A percentile compares a stretch with the other conserved stretches of the same genome.
phyloP scores from a whole-genome alignment of 2,888 invertebrate genomes.

The Drymonia ruficornis region DNA sequence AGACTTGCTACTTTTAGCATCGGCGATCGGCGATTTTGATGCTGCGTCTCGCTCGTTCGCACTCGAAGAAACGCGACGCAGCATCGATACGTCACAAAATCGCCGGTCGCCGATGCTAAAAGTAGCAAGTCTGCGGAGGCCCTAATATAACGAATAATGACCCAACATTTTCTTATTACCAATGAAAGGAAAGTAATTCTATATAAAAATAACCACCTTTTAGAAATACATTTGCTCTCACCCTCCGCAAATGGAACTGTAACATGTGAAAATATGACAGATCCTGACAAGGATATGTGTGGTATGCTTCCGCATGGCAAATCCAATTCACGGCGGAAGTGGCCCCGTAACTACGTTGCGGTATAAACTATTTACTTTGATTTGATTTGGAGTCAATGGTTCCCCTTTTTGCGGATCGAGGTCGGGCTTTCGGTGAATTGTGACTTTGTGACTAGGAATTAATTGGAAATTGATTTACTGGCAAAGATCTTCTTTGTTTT shows the following conservation, averaged over 20 bases:
- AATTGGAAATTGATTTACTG: neutral
- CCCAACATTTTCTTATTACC: too few relatives aligned
- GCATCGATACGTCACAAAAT: too few relatives aligned
- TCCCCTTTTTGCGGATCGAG: constrained; percentile 8
- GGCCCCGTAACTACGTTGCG: constrained; percentile 28
- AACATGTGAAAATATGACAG: neutral
- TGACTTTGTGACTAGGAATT: neutral
- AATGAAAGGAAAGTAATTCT: neutral
- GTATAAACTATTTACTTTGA: constrained; percentile 36
- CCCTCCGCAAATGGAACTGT: neutral
- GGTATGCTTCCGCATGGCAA: constrained; percentile 21
- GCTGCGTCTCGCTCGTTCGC: too few relatives aligned
- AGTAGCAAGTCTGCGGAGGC: too few relatives aligned
- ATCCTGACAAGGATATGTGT: constrained; percentile 1
- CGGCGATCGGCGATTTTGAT: too few relatives aligned
- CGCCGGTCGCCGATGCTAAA: too few relatives aligned
- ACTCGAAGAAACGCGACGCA: too few relatives aligned
- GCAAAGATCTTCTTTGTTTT: neutral
- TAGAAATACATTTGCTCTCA: neutral
- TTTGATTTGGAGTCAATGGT: constrained; percentile 27
- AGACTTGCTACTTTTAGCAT: too few relatives aligned
- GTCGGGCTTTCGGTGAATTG: constrained; percentile 6
- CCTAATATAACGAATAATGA: too few relatives aligned
- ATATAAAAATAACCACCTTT: neutral
- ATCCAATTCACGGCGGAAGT: constrained; percentile 32